Evolutionary conservation across 2,888 invertebrate genomes (phyloP).

Genomic region (Emmelina monodactyla): DNA sequence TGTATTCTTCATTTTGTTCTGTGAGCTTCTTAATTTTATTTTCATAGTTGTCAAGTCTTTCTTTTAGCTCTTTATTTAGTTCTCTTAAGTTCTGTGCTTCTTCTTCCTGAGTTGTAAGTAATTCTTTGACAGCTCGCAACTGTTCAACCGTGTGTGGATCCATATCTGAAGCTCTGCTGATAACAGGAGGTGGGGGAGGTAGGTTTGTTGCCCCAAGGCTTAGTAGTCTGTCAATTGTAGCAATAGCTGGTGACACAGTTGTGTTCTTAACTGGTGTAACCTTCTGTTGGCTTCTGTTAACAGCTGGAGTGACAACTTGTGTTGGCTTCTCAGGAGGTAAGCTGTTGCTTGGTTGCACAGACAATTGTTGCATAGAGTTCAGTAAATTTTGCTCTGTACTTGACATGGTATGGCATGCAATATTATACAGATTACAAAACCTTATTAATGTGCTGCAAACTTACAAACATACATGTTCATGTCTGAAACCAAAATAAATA

Average conservation of each 20-base stretch:
- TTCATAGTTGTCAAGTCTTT: constrained; percentile 54
- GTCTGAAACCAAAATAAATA: constrained; percentile 31
- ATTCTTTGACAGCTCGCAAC: constrained; percentile 65
- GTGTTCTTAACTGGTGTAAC: constrained; percentile 41
- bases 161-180: constrained; percentile 49
- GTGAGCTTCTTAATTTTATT: constrained; percentile 51
- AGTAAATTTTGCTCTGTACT: constrained; percentile 61
- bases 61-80: constrained; percentile 56
- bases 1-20: constrained; percentile 58
- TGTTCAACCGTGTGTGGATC: constrained; percentile 68
- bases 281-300: constrained; percentile 52
- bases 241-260: constrained; percentile 56
- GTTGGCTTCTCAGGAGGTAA: constrained; percentile 56
- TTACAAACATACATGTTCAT: constrained; percentile 39
- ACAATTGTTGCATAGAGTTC: constrained; percentile 62
- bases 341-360: constrained; percentile 53
- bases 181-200: constrained; percentile 51
- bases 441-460: no score
- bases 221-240: constrained; percentile 56
- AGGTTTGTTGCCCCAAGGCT: constrained; percentile 50
- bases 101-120: constrained; percentile 64
- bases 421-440: constrained; percentile 25
- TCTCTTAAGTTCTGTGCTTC: constrained; percentile 63
- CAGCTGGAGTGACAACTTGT: constrained; percentile 59
- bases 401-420: constrained; percentile 56